phyloP scores from a whole-genome alignment of 1,140 invertebrate species.

The Mizuhopecten yessoensis region DNA sequence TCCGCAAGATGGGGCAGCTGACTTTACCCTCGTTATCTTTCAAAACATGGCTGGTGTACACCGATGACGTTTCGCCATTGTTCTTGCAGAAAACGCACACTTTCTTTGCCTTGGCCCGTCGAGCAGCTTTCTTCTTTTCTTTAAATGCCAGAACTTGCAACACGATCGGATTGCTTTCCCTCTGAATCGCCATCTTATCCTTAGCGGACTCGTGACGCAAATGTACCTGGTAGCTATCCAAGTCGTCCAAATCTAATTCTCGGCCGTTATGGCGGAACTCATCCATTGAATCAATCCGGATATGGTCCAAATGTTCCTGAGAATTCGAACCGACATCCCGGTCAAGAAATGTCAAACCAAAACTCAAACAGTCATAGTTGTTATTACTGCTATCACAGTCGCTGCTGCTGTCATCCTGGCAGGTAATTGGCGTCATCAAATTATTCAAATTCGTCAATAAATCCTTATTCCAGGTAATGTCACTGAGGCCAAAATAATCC shows the following conservation, averaged over 20 bases:
- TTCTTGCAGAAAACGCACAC: slow-evolving; percentile 85
- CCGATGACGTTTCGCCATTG: slow-evolving; percentile 84
- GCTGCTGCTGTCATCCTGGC: slow-evolving; percentile 48
- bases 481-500: slow-evolving; percentile 44
- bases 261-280: slow-evolving; percentile 60
- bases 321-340: background rate
- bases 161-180: slow-evolving; percentile 61
- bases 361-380: background rate
- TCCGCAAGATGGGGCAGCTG: slow-evolving; percentile 85
- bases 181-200: slow-evolving; percentile 54
- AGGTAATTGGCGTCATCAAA: slow-evolving; percentile 49
- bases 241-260: slow-evolving; percentile 62
- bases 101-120: slow-evolving; percentile 57
- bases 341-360: background rate
- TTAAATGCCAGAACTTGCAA: slow-evolving; percentile 63
- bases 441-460: slow-evolving; percentile 43
- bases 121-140: slow-evolving; percentile 59
- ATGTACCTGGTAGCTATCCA: slow-evolving; percentile 62
- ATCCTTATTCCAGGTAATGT: slow-evolving; percentile 52
- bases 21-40: slow-evolving; percentile 80
- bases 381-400: background rate
- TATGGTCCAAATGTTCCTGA: slow-evolving; percentile 51
- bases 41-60: slow-evolving; percentile 84
- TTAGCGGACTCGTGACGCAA: slow-evolving; percentile 54
- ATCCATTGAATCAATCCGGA: slow-evolving; percentile 57